A percentile compares a stretch with the other conserved stretches of the same genome.
Conservation (phyloP, 23 tunicate genomes). For the Styela plicata region DNA sequence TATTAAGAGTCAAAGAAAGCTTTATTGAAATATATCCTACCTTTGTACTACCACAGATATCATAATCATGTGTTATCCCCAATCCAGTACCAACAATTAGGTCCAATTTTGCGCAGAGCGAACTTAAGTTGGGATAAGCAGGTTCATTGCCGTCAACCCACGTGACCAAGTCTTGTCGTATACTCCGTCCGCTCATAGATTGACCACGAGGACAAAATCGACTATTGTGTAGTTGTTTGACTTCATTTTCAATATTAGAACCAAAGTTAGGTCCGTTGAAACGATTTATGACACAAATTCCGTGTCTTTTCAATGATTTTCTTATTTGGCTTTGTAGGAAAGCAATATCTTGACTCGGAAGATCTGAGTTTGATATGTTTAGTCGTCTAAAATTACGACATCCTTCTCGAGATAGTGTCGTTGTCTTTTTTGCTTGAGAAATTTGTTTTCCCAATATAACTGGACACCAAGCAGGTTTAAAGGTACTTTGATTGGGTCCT, state of each 20-base stretch:
- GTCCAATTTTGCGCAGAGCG: slow-evolving; percentile 60
- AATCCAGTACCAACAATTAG: not conserved
- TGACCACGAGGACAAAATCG: slow-evolving; percentile 65
- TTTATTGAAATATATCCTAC: too few species aligned
- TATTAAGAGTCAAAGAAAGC: too few species aligned
- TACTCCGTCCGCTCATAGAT: slow-evolving; percentile 28
- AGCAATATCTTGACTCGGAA: not conserved
- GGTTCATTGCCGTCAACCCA: slow-evolving; percentile 52
- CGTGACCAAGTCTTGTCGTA: slow-evolving; percentile 49
- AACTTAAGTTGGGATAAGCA: slow-evolving; percentile 25
- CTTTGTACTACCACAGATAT: slow-evolving; percentile 8
- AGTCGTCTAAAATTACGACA: not conserved
- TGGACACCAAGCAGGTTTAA: not conserved
- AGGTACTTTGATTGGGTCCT: not conserved
- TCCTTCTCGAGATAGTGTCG: not conserved
- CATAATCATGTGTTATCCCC: not conserved
- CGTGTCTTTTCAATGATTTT: slow-evolving; percentile 10
- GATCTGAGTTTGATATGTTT: not conserved
- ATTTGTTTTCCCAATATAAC: not conserved
- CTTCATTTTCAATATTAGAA: slow-evolving; percentile 64
- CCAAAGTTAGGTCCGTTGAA: not conserved
- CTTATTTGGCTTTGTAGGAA: not conserved
- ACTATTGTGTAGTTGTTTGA: slow-evolving; percentile 31
- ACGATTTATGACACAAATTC: slow-evolving; percentile 6
- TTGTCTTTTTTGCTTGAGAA: not conserved